A percentile compares a stretch with the other conserved stretches of the same genome.
Conservation (phyloP, 2,888 invertebrate genomes). For the Muschampia plurimacula region DNA sequence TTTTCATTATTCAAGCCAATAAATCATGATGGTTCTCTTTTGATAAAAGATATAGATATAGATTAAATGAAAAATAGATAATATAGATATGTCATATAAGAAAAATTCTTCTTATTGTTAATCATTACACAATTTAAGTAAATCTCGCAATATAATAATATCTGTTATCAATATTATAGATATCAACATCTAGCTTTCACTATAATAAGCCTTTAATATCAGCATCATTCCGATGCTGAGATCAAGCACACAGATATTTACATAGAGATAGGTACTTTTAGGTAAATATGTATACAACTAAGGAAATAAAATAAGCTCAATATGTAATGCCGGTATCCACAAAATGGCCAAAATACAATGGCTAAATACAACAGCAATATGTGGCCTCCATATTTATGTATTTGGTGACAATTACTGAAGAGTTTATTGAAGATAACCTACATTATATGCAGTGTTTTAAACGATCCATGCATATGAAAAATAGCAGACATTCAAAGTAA, state of each 20-base stretch:
- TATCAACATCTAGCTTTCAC: neutral
- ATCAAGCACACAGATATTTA: no score
- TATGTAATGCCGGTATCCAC: neutral
- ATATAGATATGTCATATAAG: neutral
- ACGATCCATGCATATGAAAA: slow-evolving; percentile 3
- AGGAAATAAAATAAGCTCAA: neutral
- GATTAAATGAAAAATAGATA: neutral
- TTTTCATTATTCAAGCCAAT: slow-evolving; percentile 44
- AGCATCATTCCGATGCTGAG: no score
- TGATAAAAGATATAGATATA: neutral
- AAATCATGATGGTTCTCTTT: neutral
- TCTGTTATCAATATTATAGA: neutral
- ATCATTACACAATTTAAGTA: no score
- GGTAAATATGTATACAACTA: no score
- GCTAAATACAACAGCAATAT: neutral
- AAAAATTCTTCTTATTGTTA: neutral
- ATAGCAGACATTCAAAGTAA: neutral
- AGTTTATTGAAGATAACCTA: neutral
- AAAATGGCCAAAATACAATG: neutral
- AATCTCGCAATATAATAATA: no score
- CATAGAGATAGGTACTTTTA: no score
- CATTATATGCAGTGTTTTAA: neutral
- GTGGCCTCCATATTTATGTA: neutral
- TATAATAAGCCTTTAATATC: neutral
- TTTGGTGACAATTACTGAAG: neutral